These are phyloP conservation scores for Lophochroa leadbeateri DNA, from an alignment of 2,113 vertebrate species.

Conservation along the genomic window DNA sequence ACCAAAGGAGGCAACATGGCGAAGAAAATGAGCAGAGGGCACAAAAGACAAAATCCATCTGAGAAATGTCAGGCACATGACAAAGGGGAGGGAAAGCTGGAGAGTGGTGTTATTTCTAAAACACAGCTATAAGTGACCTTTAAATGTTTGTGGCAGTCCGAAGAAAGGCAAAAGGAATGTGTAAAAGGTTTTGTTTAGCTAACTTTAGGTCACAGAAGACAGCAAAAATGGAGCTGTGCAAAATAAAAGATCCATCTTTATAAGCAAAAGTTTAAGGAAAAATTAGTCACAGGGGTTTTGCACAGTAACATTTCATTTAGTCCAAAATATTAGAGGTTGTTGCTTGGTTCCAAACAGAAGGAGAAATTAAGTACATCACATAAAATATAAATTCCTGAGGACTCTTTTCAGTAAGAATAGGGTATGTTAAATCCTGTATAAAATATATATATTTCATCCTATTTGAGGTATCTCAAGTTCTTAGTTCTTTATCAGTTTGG, in stretches of 20 bases:
- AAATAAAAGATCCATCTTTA: not conserved
- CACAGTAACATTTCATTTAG: not conserved
- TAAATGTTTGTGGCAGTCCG: not conserved
- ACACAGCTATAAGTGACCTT: not conserved
- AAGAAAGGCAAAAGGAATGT: not conserved
- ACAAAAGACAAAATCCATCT: not conserved
- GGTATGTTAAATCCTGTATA: not conserved
- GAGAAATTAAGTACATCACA: not conserved
- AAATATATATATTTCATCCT: fast-evolving
- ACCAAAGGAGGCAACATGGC: fast-evolving
- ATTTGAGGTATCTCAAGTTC: fast-evolving
- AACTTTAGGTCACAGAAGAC: not conserved
- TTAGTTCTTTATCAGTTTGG: fast-evolving
- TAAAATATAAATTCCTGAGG: not conserved
- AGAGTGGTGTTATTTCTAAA: not conserved
- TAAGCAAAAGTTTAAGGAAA: not conserved
- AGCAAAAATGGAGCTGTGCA: not conserved
- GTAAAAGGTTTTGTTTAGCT: not conserved
- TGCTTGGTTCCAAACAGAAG: not conserved
- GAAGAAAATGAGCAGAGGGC: not conserved
- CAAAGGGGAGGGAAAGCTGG: not conserved
- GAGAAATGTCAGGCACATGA: not conserved
- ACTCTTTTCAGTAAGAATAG: too few relatives aligned
- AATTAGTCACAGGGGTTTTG: not conserved
- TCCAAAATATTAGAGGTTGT: not conserved